Evolutionary conservation across 2,888 invertebrate species (phyloP), one percentile per base, ranked within the genome.

Genomic region (Gerosis bhagava): DNA sequence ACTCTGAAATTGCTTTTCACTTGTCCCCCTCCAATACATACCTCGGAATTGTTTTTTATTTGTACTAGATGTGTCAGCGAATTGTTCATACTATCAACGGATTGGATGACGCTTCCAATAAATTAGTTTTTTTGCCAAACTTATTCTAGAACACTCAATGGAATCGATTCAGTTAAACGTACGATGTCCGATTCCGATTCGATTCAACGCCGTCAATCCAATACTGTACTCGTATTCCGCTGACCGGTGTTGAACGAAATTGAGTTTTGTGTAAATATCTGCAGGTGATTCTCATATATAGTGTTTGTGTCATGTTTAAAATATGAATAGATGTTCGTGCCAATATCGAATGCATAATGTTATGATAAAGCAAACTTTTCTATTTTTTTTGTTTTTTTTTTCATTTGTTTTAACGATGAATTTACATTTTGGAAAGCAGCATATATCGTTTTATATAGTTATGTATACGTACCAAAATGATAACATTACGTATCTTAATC

Each of bases 1-100:
- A 56, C 54, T 53, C 54, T n/a, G 64, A 71, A 75, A 77, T 77
- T 78, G 78, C 70, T 77, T 80, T 81, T 77, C 68, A 36, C 21
- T 22, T 11, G 28, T 11, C 28, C 22, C 44, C n/a, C n/a, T n/a
- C n/a, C n/a, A n/a, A n/a, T 36, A 35, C 28, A 22, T 22, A 3
- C 10, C 19, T 22, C 4, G 22, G 15, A 19, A 28, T 7, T 12
- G 10, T 28, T 10, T 35, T 44, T 34, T 28, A 36, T 36, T 36
- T 36, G 36, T 16, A 22, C 29, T 36, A 21, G 31, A 45, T 36
- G 24, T 37, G 37, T 37, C 45, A 37, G 22, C 43, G 28, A 22
- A 34, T 25, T 36, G 43, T 36, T 28, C 16, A n/a, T n/a, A n/a
- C n/a, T 29, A 45, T 45, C 45, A 19, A 4, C 16, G 36, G 12